These are phyloP conservation scores for Aromia moschata DNA, from an alignment of 2,888 invertebrate genomes.

Conservation along the genomic window DNA sequence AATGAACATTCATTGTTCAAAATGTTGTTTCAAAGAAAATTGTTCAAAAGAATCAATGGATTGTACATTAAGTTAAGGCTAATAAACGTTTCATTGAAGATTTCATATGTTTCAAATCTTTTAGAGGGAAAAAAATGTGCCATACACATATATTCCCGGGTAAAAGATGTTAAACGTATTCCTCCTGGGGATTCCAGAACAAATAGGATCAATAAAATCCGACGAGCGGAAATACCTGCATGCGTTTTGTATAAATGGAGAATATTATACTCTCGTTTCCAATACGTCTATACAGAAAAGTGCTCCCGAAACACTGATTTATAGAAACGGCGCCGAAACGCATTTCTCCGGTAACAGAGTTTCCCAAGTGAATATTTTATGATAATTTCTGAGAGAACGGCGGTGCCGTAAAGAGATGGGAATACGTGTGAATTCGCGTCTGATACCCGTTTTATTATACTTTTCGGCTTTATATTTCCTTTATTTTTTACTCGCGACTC, in stretches of 20 bases:
- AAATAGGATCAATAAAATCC: not conserved
- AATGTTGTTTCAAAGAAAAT: too few relatives aligned
- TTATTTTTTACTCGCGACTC: slow-evolving; percentile 32
- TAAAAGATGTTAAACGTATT: too few relatives aligned
- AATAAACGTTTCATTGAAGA: too few relatives aligned
- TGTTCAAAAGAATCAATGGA: too few relatives aligned
- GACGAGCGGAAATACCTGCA: not conserved
- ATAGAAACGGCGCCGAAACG: slow-evolving; percentile 51
- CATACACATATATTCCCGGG: too few relatives aligned
- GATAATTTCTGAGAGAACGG: slow-evolving; percentile 50
- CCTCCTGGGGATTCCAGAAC: too few relatives aligned
- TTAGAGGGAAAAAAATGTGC: too few relatives aligned
- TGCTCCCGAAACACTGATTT: slow-evolving; percentile 49
- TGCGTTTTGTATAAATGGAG: not conserved
- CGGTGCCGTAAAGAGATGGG: slow-evolving; percentile 36
- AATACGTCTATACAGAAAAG: not conserved
- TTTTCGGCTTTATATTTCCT: slow-evolving; percentile 41
- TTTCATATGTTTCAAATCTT: too few relatives aligned
- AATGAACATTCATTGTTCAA: too few relatives aligned
- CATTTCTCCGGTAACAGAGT: slow-evolving; percentile 53
- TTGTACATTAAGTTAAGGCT: too few relatives aligned
- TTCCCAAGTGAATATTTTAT: slow-evolving; percentile 57
- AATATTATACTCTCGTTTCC: not conserved
- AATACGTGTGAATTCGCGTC: slow-evolving; percentile 39
- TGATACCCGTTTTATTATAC: slow-evolving; percentile 37